Conservation (phyloP, 1,140 invertebrate genomes). For the Vollenhovia emeryi region DNA sequence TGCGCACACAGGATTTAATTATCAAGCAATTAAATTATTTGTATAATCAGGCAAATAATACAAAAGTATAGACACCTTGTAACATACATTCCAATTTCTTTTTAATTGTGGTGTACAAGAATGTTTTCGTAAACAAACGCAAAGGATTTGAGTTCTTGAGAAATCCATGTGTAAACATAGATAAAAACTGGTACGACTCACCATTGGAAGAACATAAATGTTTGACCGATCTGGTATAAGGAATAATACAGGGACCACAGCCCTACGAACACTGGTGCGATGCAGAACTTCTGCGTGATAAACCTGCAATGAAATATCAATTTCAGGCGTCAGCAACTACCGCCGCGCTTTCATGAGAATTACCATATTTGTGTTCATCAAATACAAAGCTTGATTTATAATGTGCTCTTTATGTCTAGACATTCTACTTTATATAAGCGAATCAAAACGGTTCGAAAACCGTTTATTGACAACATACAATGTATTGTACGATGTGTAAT, state of each 20-base stretch:
- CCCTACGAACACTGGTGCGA: slow-evolving; percentile 87
- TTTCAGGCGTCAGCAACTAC: background rate
- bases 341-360: background rate
- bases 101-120: background rate
- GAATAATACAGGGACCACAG: slow-evolving; percentile 92
- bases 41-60: background rate
- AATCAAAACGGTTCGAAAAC: too few species aligned
- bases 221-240: slow-evolving; percentile 91
- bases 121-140: background rate
- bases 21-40: background rate
- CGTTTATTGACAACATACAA: too few species aligned
- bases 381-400: too few species aligned
- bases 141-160: background rate
- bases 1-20: background rate
- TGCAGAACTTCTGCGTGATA: slow-evolving; percentile 88
- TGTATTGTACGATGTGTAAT: too few species aligned
- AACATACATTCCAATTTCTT: background rate
- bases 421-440: too few species aligned
- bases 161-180: background rate
- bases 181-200: slow-evolving; percentile 80
- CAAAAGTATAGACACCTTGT: background rate
- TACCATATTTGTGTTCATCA: background rate
- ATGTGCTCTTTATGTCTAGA: too few species aligned
- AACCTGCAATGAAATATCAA: slow-evolving; percentile 85
- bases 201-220: slow-evolving; percentile 93